Evolutionary conservation across 2,113 vertebrate species (phyloP), one percentile per base, ranked within the genome.

Genomic region (Conger conger): DNA sequence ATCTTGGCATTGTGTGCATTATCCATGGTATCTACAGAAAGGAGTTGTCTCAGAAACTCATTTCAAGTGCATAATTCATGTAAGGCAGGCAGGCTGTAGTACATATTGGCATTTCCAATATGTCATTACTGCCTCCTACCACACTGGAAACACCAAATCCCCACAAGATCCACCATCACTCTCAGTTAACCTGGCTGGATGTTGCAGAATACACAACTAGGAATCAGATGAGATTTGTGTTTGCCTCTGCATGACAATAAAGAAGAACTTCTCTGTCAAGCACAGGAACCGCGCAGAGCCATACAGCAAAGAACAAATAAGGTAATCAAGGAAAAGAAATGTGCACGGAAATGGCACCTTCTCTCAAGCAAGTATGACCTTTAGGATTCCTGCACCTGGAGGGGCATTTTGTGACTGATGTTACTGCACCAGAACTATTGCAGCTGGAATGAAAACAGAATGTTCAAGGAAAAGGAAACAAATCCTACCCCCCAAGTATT

Each of bases 341-440:
- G 81, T 63, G 57, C 60, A 37, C 36, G 73, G 83, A 86, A 84
- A 84, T 40, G 30, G 50, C 42, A 84, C 42, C 57, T 35, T 81
- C 37, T 78, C 76, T 16, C 36, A 11, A 78, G 33, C 36, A 18
- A 38, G 76, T 20, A 38, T 37, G 76, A 78, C 15, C 36, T 82
- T 85, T 82, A 50, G 40, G 57, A n/a, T 35, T 38, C 60, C 83
- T 84, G 77, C 54, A 79, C 63, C 78, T 2, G 13, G 27, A 16
- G 27, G 7, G 30, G 35, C 38, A 78, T 37, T 37, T 37, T 35
- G 30, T 78, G 20, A 23, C 76, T 27, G n/a, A n/a, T 73, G 68
- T 13, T 73, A 73, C n/a, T n/a, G n/a, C n/a, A n/a, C 27, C 27
- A 33, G 68, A n/a, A 73, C 68, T 73, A 13, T 33, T 33, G n/a